Evolutionary conservation across 2,113 vertebrate species (phyloP).

Genomic region (Rhea americana): DNA sequence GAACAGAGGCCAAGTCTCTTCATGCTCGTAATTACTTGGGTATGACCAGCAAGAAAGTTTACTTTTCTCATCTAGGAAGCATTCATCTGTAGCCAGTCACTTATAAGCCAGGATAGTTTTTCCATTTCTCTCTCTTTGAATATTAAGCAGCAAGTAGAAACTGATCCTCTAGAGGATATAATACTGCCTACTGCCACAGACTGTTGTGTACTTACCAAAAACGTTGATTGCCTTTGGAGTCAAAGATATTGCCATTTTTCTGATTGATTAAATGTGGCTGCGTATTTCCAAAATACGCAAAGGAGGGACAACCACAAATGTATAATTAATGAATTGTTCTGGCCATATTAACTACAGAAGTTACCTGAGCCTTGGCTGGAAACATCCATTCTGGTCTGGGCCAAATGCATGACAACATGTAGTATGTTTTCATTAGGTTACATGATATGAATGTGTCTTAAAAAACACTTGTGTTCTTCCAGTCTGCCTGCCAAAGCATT

Average conservation of each 20-base stretch:
- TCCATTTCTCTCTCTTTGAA: constrained; percentile 55
- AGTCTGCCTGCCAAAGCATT: constrained; percentile 45
- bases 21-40: constrained; percentile 37
- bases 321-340: constrained; percentile 66
- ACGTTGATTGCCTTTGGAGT: constrained; percentile 54
- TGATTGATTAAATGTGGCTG: constrained; percentile 55
- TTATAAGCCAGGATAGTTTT: not conserved
- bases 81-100: not conserved
- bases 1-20: constrained; percentile 30
- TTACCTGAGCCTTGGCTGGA: constrained; percentile 59
- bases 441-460: constrained; percentile 56
- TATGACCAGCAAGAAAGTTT: constrained; percentile 11
- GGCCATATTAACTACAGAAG: constrained; percentile 64
- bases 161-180: not conserved
- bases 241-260: constrained; percentile 46
- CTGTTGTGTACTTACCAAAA: constrained; percentile 29
- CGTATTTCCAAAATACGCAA: constrained; percentile 63
- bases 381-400: constrained; percentile 55
- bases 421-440: constrained; percentile 67
- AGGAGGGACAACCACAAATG: constrained; percentile 59
- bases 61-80: constrained; percentile 30
- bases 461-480: constrained; percentile 58
- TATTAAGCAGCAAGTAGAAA: constrained; percentile 48
- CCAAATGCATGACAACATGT: constrained; percentile 42
- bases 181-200: not conserved